A percentile compares a stretch with the other conserved stretches of the same genome.
phyloP scores from a whole-genome alignment of 2,797 vertebrate genomes.

The Erpetoichthys calabaricus region DNA sequence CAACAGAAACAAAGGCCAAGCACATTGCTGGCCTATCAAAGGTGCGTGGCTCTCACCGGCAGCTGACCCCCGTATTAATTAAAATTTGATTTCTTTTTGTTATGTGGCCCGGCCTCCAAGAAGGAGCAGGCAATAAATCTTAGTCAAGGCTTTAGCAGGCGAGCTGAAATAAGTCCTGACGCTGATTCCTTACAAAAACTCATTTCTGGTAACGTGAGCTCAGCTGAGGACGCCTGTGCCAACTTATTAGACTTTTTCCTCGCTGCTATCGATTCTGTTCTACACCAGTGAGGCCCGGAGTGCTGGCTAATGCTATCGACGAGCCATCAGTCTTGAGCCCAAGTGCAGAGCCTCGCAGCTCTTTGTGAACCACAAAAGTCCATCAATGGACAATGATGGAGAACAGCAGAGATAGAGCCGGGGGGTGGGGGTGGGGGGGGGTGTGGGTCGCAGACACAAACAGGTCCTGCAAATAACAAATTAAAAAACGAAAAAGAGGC shows the following conservation, averaged over 20 bases:
- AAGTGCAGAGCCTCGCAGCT: conserved; percentile 81
- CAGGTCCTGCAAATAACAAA: too few species aligned
- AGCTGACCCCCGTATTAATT: conserved; percentile 18
- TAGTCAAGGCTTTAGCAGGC: conserved; percentile 39
- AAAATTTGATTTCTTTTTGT: conserved; percentile 12
- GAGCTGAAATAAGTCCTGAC: conserved; percentile 45
- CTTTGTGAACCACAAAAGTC: conserved; percentile 62
- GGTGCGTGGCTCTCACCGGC: too few species aligned
- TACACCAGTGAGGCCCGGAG: conserved; percentile 76
- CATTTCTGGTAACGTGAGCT: conserved; percentile 74
- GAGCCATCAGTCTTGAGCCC: conserved; percentile 85
- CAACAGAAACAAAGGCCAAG: too few species aligned
- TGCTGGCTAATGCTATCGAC: conserved; percentile 98
- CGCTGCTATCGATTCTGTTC: conserved; percentile 83
- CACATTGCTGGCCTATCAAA: too few species aligned
- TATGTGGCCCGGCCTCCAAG: conserved; percentile 10
- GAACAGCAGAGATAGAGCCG: conserved; percentile 46
- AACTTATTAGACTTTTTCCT: conserved; percentile 83
- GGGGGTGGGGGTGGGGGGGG: conserved; percentile 43
- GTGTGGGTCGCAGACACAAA: too few species aligned
- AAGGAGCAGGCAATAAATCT: conserved; percentile 39
- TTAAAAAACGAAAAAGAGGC: too few species aligned
- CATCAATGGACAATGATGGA: conserved; percentile 72
- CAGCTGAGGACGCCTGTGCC: conserved; percentile 65
- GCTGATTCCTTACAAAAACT: conserved; percentile 75